phyloP scores from a whole-genome alignment of 2,888 invertebrate species.

The Leucozona laternaria region DNA sequence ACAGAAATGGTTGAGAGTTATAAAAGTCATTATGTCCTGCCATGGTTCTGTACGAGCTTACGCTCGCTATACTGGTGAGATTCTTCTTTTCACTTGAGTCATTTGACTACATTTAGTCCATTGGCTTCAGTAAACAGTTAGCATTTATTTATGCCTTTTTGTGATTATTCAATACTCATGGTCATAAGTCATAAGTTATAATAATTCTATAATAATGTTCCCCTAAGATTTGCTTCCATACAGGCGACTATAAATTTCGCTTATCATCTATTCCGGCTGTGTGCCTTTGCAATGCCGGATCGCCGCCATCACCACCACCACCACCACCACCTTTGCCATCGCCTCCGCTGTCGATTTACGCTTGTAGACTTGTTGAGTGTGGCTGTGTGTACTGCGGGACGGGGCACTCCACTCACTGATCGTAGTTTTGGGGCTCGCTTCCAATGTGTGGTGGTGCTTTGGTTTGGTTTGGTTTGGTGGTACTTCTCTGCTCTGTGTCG shows the following conservation, averaged over 20 bases:
- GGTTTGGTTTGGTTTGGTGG: constrained; percentile 53
- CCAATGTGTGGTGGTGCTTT: constrained; percentile 66
- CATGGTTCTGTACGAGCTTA: no score
- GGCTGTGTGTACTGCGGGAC: constrained; percentile 57
- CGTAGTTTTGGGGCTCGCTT: constrained; percentile 69
- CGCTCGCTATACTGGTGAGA: no score
- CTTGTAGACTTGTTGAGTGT: constrained; percentile 49
- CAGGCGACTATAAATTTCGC: not conserved
- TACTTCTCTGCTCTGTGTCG: constrained; percentile 49
- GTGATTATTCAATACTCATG: no score
- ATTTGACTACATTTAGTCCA: no score
- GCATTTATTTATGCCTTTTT: no score
- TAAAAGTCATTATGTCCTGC: no score
- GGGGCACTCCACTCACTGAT: constrained; percentile 29
- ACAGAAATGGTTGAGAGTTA: no score
- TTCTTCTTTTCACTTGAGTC: no score
- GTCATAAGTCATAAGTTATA: no score
- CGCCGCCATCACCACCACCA: constrained; percentile 51
- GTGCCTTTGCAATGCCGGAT: constrained; percentile 40
- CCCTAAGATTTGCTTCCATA: not conserved
- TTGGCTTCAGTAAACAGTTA: not conserved
- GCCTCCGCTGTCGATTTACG: constrained; percentile 28
- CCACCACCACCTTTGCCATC: constrained; percentile 16
- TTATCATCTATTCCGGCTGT: not conserved
- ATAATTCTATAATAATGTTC: not conserved